Evolutionary conservation across 2,797 vertebrate species (phyloP).

Genomic region (Kryptolebias ocellatus): DNA sequence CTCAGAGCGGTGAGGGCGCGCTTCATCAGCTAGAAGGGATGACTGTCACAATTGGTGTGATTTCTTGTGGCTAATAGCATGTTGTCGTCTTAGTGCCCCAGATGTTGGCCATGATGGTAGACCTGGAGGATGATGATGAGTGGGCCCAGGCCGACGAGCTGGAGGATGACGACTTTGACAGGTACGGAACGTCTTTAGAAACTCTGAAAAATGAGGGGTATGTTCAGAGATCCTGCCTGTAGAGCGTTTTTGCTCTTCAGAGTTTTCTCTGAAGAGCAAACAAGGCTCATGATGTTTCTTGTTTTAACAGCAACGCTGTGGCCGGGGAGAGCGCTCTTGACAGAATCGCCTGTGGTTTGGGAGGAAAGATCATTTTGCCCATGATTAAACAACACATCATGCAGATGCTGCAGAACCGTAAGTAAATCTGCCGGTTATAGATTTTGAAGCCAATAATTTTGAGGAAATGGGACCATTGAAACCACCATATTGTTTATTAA

Average conservation of each 20-base stretch:
- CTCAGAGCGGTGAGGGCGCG: slow-evolving; percentile 90
- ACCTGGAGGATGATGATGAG: slow-evolving; percentile 96
- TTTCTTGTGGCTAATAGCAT: neutral
- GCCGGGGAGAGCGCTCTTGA: slow-evolving; percentile 97
- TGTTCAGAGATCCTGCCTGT: neutral
- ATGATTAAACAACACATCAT: slow-evolving; percentile 99
- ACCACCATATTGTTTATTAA: no score
- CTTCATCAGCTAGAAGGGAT: fast-evolving
- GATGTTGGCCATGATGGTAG: slow-evolving; percentile 99
- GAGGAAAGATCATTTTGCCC: slow-evolving; percentile 95
- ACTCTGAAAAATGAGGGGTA: no score
- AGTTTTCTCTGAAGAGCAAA: no score
- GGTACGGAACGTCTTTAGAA: slow-evolving; percentile 72
- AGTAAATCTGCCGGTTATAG: slow-evolving; percentile 60
- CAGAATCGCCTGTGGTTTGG: slow-evolving; percentile 96
- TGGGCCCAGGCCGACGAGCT: slow-evolving; percentile 97
- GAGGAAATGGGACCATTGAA: no score
- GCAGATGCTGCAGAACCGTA: slow-evolving; percentile 98
- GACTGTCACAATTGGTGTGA: no score
- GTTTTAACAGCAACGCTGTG: slow-evolving; percentile 87
- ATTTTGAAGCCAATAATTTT: neutral
- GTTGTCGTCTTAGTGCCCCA: slow-evolving; percentile 88
- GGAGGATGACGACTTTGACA: slow-evolving; percentile 98
- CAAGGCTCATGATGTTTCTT: neutral
- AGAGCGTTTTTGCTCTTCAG: no score